phyloP scores from a whole-genome alignment of 2,113 vertebrate species.

The Grantiella picta region DNA sequence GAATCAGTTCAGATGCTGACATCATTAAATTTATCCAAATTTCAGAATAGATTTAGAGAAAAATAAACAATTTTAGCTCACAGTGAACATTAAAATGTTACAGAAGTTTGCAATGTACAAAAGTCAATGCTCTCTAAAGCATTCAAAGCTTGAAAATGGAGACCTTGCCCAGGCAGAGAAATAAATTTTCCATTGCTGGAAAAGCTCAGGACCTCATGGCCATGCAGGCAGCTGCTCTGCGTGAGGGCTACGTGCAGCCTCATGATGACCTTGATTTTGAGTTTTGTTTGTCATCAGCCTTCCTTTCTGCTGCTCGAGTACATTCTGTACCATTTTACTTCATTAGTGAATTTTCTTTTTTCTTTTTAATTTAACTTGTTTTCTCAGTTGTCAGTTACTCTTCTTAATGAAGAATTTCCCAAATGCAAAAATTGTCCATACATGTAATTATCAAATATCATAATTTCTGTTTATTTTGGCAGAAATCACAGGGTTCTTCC shows the following conservation, averaged over 20 bases:
- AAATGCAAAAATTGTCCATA: neutral
- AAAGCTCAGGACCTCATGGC: neutral
- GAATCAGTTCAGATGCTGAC: neutral
- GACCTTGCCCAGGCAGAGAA: neutral
- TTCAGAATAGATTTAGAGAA: neutral
- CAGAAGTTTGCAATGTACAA: neutral
- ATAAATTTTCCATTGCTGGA: neutral
- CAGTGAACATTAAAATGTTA: neutral
- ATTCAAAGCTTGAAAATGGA: neutral
- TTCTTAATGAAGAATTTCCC: neutral
- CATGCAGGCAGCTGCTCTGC: neutral
- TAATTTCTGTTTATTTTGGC: neutral
- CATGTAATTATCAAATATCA: neutral
- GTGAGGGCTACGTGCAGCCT: rapidly evolving
- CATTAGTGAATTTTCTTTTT: neutral
- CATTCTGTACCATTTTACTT: neutral
- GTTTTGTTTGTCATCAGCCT: neutral
- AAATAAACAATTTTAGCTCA: neutral
- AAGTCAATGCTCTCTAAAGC: neutral
- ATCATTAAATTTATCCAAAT: neutral
- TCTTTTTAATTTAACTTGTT: neutral
- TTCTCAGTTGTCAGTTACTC: neutral
- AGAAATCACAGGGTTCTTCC: neutral
- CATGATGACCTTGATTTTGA: neutral
- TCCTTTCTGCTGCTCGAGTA: neutral